phyloP scores from a whole-genome alignment of 2,113 vertebrate genomes.

The Diphyllodes magnificus region DNA sequence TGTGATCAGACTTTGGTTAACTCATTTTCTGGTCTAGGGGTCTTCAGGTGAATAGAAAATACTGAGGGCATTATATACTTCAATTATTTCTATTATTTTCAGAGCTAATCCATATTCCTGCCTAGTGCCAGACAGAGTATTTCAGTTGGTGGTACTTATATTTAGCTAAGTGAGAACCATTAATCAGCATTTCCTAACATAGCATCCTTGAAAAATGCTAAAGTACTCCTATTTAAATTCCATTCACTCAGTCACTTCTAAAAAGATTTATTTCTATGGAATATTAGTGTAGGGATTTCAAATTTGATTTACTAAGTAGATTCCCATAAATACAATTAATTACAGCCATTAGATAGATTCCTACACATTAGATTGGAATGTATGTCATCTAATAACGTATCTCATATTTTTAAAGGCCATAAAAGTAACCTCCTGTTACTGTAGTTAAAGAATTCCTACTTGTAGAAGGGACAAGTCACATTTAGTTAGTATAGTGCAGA shows the following conservation, averaged over 20 bases:
- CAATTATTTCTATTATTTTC: background rate
- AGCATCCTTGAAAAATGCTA: slow-evolving; percentile 48
- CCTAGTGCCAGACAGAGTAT: background rate
- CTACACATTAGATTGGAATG: background rate
- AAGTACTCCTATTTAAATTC: slow-evolving; percentile 53
- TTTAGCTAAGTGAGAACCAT: slow-evolving; percentile 53
- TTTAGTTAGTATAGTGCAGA: background rate
- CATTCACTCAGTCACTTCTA: slow-evolving; percentile 1
- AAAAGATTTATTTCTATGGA: background rate
- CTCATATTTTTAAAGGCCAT: background rate
- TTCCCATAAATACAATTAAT: slow-evolving; percentile 3
- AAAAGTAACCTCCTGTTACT: background rate
- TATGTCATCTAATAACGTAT: background rate
- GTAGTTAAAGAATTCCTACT: background rate
- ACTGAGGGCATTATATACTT: background rate
- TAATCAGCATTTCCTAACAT: slow-evolving; percentile 50
- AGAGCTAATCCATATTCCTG: background rate
- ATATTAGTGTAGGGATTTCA: background rate
- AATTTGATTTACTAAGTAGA: background rate
- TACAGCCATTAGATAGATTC: background rate
- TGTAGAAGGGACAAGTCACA: background rate
- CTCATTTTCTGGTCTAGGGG: background rate
- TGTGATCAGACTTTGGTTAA: background rate
- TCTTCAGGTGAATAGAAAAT: slow-evolving; percentile 5
- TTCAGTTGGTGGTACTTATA: slow-evolving; percentile 9